phyloP scores from a whole-genome alignment of 2,113 vertebrate genomes.

The cat (Felis catus) region DNA sequence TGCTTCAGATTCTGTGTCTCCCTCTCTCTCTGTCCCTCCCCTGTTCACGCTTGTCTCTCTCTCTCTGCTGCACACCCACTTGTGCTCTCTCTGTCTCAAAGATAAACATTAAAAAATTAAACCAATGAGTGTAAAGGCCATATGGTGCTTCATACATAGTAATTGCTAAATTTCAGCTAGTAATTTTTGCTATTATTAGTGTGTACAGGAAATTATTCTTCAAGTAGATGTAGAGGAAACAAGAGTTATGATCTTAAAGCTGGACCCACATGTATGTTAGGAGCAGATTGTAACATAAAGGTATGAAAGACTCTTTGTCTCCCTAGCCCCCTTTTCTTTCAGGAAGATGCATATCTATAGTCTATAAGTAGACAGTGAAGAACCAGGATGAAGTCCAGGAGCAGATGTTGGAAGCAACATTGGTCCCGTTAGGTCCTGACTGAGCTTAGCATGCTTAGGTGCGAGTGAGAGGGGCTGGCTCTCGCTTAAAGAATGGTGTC shows the following conservation, averaged over 20 bases:
- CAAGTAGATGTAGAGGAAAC: not conserved
- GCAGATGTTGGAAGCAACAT: not conserved
- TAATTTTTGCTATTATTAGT: not conserved
- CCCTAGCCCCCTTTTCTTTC: not conserved
- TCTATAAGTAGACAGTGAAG: not conserved
- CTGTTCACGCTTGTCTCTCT: too few relatives aligned
- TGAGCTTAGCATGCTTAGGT: not conserved
- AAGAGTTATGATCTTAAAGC: slow-evolving; percentile 22
- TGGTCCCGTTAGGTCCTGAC: not conserved
- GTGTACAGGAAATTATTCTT: not conserved
- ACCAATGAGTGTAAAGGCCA: not conserved
- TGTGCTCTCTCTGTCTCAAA: too few relatives aligned
- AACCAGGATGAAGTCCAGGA: not conserved
- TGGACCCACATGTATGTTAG: not conserved
- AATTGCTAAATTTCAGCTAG: not conserved
- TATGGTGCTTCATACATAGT: not conserved
- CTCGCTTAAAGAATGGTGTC: not conserved
- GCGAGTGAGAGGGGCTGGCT: not conserved
- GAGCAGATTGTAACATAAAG: not conserved
- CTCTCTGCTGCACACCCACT: too few relatives aligned
- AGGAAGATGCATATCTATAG: not conserved
- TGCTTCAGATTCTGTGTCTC: too few relatives aligned
- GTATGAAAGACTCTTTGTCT: not conserved
- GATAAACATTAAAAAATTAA: too few relatives aligned
- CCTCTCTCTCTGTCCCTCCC: too few relatives aligned